These are phyloP conservation scores for Tadarida brasiliensis DNA, from an alignment of 2,797 vertebrate genomes.

Conservation along the genomic window DNA sequence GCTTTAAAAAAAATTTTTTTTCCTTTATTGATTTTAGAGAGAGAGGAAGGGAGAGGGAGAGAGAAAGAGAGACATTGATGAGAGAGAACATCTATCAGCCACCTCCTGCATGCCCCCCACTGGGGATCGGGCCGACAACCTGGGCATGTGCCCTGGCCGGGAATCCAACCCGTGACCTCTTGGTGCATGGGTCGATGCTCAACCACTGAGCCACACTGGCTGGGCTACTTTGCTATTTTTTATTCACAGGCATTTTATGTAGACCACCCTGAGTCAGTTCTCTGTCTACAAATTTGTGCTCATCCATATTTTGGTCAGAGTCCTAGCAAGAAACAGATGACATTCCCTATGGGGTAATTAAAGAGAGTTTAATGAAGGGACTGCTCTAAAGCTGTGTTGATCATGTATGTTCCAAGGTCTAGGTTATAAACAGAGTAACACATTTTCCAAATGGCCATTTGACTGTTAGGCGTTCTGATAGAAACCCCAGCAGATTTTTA, in stretches of 20 bases:
- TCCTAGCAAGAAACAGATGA: background rate
- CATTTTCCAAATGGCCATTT: slow-evolving; percentile 7
- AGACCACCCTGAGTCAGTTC: background rate
- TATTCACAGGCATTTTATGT: background rate
- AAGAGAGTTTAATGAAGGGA: background rate
- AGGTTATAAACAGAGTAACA: background rate
- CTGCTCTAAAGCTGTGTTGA: background rate
- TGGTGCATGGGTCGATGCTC: too few species aligned
- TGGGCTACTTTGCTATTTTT: background rate
- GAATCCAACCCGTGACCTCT: too few species aligned
- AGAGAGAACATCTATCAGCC: too few species aligned
- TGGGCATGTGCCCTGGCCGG: too few species aligned
- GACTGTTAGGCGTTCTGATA: background rate
- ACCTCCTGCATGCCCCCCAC: too few species aligned
- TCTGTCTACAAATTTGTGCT: background rate
- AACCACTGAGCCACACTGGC: too few species aligned
- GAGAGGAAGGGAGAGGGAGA: too few species aligned
- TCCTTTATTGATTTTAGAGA: too few species aligned
- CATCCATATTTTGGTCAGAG: background rate
- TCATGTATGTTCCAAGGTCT: background rate
- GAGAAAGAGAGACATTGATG: too few species aligned
- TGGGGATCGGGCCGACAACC: too few species aligned
- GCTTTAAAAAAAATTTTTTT: too few species aligned
- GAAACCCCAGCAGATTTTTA: background rate
- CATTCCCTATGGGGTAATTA: background rate